phyloP scores from a whole-genome alignment of 2,113 vertebrate species.

The Heteronetta atricapilla region DNA sequence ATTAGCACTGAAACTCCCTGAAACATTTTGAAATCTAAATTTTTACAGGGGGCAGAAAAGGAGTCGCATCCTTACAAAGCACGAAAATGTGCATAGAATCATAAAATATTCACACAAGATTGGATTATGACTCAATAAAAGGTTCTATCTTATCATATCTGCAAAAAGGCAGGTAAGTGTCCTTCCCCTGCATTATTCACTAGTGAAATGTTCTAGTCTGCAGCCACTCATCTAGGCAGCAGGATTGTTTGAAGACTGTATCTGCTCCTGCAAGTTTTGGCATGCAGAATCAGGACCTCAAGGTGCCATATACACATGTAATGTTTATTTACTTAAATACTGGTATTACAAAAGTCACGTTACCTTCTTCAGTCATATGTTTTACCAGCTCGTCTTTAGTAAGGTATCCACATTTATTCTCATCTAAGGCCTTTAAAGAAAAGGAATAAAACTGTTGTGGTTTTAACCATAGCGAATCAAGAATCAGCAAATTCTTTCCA shows the following conservation, averaged over 20 bases:
- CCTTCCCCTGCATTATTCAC: neutral
- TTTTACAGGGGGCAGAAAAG: neutral
- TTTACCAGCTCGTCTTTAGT: slow-evolving; percentile 85
- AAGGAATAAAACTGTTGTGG: neutral
- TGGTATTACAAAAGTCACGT: neutral
- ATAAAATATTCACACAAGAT: neutral
- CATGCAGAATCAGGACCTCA: neutral
- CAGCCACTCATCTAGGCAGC: neutral
- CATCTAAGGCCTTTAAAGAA: slow-evolving; percentile 86
- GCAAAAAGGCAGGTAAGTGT: neutral
- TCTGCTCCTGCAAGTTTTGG: neutral
- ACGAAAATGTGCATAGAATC: neutral
- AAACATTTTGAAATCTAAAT: neutral
- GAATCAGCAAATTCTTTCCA: neutral
- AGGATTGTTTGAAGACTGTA: neutral
- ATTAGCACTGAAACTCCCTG: neutral
- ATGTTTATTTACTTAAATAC: slow-evolving; percentile 15
- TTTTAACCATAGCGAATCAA: slow-evolving; percentile 1
- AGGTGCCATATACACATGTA: neutral
- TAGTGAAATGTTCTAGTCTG: neutral
- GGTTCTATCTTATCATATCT: neutral
- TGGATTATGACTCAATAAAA: neutral
- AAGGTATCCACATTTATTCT: slow-evolving; percentile 84
- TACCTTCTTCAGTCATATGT: slow-evolving; percentile 92
- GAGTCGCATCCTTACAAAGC: neutral